These are phyloP conservation scores for Pelagia noctiluca DNA, from an alignment of 30 jellyfish, hydroid and myxozoan genomes.

Conservation along the genomic window DNA sequence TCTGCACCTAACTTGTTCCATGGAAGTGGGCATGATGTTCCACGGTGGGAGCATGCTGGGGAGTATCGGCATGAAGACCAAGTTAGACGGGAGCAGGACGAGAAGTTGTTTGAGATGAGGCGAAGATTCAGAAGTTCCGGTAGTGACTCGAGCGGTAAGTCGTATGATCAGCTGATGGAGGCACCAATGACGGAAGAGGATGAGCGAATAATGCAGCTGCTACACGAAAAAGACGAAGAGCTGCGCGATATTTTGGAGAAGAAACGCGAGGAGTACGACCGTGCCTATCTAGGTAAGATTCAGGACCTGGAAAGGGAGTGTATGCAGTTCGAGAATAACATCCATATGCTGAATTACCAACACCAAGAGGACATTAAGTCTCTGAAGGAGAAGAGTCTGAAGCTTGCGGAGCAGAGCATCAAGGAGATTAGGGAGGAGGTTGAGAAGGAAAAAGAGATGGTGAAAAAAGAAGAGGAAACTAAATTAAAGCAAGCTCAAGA, in stretches of 20 bases:
- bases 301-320: constrained; percentile 45
- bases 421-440: constrained; percentile 53
- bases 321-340: constrained; percentile 33
- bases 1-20: constrained; percentile 44
- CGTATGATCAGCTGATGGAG: constrained; percentile 68
- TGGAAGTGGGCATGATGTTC: constrained; percentile 17
- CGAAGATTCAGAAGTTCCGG: constrained; percentile 45
- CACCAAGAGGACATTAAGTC: constrained; percentile 24
- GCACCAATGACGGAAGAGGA: constrained; percentile 37
- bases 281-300: constrained; percentile 36
- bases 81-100: constrained; percentile 40
- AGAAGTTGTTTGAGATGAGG: constrained; percentile 33
- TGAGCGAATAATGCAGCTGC: constrained; percentile 9
- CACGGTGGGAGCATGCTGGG: constrained; percentile 12
- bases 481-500: constrained; percentile 11
- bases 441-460: constrained; percentile 36
- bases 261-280: constrained; percentile 46
- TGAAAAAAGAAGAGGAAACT: constrained; percentile 41
- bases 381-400: constrained; percentile 33
- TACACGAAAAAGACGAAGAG: constrained; percentile 55
- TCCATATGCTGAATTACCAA: constrained; percentile 20
- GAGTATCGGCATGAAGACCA: constrained; percentile 37
- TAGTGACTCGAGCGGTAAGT: constrained; percentile 47
- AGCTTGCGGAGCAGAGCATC: constrained; percentile 46
- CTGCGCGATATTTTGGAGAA: constrained; percentile 19